These are phyloP conservation scores for Acanthornis magna DNA, from an alignment of 2,797 vertebrate genomes.

Conservation along the genomic window DNA sequence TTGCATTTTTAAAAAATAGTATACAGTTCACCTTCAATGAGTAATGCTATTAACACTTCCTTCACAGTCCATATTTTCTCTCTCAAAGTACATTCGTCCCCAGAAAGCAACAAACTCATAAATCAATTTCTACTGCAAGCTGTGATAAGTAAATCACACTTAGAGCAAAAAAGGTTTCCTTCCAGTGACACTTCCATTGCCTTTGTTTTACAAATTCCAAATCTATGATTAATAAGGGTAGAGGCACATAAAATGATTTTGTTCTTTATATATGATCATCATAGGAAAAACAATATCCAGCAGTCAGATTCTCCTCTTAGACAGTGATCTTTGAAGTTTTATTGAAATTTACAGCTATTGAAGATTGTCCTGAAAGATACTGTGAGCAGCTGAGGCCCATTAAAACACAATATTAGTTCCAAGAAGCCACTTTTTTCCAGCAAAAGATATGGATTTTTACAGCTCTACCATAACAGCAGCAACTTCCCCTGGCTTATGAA, in stretches of 20 bases:
- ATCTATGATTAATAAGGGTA: constrained; percentile 31
- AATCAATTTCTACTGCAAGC: constrained; percentile 34
- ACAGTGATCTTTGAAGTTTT: constrained; percentile 16
- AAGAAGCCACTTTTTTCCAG: not conserved
- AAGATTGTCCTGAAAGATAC: constrained; percentile 25
- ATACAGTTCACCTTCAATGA: not conserved
- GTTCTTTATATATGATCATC: constrained; percentile 1
- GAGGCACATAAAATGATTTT: not conserved
- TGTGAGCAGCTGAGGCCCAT: constrained; percentile 1
- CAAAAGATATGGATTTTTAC: not conserved
- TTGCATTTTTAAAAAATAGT: not conserved
- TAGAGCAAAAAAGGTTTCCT: constrained; percentile 43
- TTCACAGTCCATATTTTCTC: not conserved
- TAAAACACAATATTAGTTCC: constrained; percentile 3
- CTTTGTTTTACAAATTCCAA: constrained; percentile 42
- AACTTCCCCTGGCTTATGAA: not conserved
- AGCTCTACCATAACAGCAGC: not conserved
- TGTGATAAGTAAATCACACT: constrained; percentile 51
- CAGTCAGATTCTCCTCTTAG: not conserved
- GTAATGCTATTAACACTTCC: not conserved
- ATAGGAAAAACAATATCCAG: constrained; percentile 26
- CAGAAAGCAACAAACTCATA: constrained; percentile 47
- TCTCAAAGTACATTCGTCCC: constrained; percentile 21
- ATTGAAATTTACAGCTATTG: constrained; percentile 33
- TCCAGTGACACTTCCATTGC: constrained; percentile 25